phyloP scores from a whole-genome alignment of 2,113 vertebrate genomes.

The Perccottus glenii region DNA sequence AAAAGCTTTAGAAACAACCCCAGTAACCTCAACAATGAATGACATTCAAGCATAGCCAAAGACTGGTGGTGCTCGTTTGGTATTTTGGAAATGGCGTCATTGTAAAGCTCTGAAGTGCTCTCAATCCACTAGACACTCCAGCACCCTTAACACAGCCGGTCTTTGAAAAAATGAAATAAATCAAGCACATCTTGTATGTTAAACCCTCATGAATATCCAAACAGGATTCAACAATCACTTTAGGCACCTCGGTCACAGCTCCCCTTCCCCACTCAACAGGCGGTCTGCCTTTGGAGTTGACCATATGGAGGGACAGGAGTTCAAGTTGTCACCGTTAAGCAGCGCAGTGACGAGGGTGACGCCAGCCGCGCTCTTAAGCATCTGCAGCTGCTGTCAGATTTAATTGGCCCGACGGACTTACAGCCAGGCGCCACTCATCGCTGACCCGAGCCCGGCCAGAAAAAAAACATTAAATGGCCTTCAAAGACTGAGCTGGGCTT shows the following conservation, averaged over 20 bases:
- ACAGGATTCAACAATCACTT: slow-evolving; percentile 34
- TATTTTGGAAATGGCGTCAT: slow-evolving; percentile 29
- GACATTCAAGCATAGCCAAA: slow-evolving; percentile 16
- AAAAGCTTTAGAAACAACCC: slow-evolving; percentile 14
- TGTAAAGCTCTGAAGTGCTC: slow-evolving; percentile 36
- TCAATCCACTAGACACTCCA: slow-evolving; percentile 26
- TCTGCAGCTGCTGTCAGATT: slow-evolving; percentile 57
- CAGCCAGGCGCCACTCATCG: slow-evolving; percentile 43
- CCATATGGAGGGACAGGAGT: slow-evolving; percentile 40
- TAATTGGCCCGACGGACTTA: slow-evolving; percentile 41
- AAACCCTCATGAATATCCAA: slow-evolving; percentile 50
- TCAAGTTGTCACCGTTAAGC: slow-evolving; percentile 25
- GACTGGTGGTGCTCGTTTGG: slow-evolving; percentile 6
- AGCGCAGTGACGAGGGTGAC: slow-evolving; percentile 14
- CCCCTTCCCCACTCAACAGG: slow-evolving; percentile 35
- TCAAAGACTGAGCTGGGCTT: slow-evolving; percentile 46
- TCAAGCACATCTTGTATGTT: slow-evolving; percentile 36
- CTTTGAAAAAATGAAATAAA: slow-evolving; percentile 38
- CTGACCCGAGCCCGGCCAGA: slow-evolving; percentile 37
- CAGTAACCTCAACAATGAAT: slow-evolving; percentile 18
- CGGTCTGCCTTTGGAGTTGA: slow-evolving; percentile 29
- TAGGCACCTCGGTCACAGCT: slow-evolving; percentile 13
- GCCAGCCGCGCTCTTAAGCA: slow-evolving; percentile 9
- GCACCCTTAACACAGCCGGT: slow-evolving; percentile 22
- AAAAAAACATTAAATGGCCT: slow-evolving; percentile 46